Evolutionary conservation across 2,113 vertebrate species (phyloP).

Genomic region (Chascanopsetta lugubris): DNA sequence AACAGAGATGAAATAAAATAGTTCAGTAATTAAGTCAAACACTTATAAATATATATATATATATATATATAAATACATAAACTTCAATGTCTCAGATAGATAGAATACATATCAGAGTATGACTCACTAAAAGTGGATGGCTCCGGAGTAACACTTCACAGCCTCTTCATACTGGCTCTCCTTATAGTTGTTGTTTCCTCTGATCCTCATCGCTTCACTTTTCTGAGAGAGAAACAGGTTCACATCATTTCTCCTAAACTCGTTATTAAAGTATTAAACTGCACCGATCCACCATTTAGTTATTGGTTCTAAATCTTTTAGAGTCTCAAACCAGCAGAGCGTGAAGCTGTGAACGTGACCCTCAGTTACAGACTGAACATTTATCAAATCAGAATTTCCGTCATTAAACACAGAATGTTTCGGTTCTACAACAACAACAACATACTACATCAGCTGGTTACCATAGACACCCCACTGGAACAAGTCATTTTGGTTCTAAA

Average conservation of each 20-base stretch:
- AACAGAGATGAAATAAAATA: conserved; percentile 17
- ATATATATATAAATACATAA: no score
- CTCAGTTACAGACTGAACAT: no score
- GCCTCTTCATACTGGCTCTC: conserved; percentile 82
- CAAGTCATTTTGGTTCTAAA: not conserved
- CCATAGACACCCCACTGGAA: not conserved
- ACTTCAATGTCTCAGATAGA: not conserved
- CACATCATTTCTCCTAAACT: no score
- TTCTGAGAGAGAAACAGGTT: conserved; percentile 72
- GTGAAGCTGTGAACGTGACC: no score
- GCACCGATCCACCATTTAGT: no score
- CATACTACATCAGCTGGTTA: not conserved
- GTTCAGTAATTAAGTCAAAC: not conserved
- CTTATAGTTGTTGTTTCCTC: conserved; percentile 87
- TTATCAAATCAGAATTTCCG: no score
- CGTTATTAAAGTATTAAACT: no score
- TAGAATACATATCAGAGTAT: not conserved
- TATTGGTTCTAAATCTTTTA: no score
- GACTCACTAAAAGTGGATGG: conserved; percentile 87
- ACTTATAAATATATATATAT: no score
- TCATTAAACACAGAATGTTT: no score
- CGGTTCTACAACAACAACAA: no score
- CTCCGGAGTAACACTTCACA: conserved; percentile 85
- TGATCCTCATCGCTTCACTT: conserved; percentile 86
- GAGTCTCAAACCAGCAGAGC: no score